A percentile compares a stretch with the other conserved stretches of the same genome.
phyloP scores from a whole-genome alignment of 2,888 invertebrate species.

The Epistrophe eligans region DNA sequence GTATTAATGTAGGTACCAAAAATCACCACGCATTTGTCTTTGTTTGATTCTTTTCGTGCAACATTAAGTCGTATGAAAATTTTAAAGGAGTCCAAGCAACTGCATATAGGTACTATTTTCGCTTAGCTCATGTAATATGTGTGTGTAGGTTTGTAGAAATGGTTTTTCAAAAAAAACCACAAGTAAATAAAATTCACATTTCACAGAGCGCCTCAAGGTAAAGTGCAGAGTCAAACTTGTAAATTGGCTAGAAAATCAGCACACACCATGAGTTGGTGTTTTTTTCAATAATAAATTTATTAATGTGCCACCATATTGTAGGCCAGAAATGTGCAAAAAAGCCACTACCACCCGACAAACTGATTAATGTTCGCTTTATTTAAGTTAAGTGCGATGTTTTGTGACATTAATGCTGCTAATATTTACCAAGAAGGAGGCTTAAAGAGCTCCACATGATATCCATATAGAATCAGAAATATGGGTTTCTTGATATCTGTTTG shows the following conservation, averaged over 20 bases:
- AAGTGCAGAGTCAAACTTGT: conserved; percentile 65
- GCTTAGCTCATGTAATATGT: not conserved
- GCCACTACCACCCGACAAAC: conserved; percentile 29
- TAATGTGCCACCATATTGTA: conserved; percentile 23
- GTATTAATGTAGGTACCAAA: conserved; percentile 49
- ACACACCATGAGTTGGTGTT: conserved; percentile 67
- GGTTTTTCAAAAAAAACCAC: conserved; percentile 49
- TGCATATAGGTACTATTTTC: not conserved
- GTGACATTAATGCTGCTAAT: conserved; percentile 40
- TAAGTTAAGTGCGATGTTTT: conserved; percentile 55
- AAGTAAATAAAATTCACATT: not conserved
- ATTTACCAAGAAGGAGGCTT: conserved; percentile 2
- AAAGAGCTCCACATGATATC: not conserved
- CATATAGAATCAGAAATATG: too few relatives aligned
- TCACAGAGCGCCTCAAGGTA: not conserved
- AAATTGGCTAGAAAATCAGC: conserved; percentile 72
- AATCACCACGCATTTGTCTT: conserved; percentile 64
- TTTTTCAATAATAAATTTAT: conserved; percentile 62
- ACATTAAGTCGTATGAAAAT: conserved; percentile 35
- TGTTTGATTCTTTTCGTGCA: conserved; percentile 4
- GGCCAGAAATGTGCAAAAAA: conserved; percentile 17
- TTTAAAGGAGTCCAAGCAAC: not conserved
- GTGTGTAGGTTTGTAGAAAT: conserved; percentile 50
- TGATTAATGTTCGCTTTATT: conserved; percentile 57
- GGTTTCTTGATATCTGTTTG: too few relatives aligned